These are phyloP conservation scores for Ormyrus labotus DNA, from an alignment of 2,888 invertebrate genomes.

Conservation along the genomic window DNA sequence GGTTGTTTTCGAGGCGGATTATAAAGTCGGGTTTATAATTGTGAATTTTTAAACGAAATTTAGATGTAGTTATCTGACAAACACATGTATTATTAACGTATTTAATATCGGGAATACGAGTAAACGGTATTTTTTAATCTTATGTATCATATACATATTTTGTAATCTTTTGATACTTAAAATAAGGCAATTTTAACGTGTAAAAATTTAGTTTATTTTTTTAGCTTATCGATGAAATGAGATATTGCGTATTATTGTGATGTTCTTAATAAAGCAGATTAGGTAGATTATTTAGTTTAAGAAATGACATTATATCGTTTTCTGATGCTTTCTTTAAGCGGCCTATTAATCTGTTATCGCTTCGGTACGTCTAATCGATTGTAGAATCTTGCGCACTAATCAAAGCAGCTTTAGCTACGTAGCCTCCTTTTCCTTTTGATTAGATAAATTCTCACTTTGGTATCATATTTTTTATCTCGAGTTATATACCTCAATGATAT, in stretches of 20 bases:
- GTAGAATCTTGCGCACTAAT: constrained; percentile 37
- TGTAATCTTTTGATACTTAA: too few relatives aligned
- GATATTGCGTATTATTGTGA: background rate
- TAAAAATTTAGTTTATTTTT: too few relatives aligned
- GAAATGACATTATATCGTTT: background rate
- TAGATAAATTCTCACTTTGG: constrained; percentile 31
- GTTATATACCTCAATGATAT: constrained; percentile 1
- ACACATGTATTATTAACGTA: too few relatives aligned
- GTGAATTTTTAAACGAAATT: too few relatives aligned
- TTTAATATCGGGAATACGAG: too few relatives aligned
- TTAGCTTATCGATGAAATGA: background rate
- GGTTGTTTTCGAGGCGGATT: too few relatives aligned
- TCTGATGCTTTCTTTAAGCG: too few relatives aligned
- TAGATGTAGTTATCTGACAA: too few relatives aligned
- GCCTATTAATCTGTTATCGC: constrained; percentile 22
- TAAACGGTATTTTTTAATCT: too few relatives aligned
- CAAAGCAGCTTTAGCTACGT: constrained; percentile 24
- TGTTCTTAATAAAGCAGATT: background rate
- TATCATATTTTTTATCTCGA: background rate
- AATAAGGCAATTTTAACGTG: too few relatives aligned
- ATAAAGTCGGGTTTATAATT: too few relatives aligned
- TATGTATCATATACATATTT: too few relatives aligned
- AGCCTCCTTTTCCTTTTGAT: constrained; percentile 37
- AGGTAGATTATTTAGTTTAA: background rate
- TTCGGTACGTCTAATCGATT: constrained; percentile 26